A percentile compares a stretch with the other conserved stretches of the same genome.
Conservation (phyloP, 2,797 vertebrate genomes). For the Rhynchotus rufescens region DNA sequence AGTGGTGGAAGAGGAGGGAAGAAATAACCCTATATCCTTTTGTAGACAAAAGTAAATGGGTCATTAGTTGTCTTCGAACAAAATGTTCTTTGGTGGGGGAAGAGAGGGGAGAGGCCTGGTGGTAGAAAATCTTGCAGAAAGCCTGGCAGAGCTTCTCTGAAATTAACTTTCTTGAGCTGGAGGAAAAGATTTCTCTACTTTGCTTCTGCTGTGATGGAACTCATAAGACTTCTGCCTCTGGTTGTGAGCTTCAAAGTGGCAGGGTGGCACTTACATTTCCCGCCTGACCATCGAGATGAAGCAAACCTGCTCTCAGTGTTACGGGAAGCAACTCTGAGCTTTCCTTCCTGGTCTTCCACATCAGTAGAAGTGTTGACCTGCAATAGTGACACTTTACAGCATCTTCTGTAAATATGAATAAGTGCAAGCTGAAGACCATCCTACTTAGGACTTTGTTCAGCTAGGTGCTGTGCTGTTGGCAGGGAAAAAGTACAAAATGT, state of each 20-base stretch:
- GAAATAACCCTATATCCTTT: neutral
- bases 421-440: neutral
- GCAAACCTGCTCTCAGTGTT: neutral
- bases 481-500: neutral
- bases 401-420: neutral
- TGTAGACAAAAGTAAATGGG: constrained; percentile 1
- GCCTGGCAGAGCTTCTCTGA: neutral
- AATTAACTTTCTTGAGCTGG: neutral
- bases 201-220: fast-evolving
- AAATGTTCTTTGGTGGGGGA: constrained; percentile 37
- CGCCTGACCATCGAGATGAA: neutral
- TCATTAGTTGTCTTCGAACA: constrained; percentile 23
- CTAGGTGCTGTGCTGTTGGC: neutral
- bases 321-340: neutral
- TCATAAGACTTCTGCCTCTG: neutral
- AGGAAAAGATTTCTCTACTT: neutral
- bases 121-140: neutral
- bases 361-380: neutral
- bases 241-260: neutral
- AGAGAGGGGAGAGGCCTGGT: neutral
- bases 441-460: neutral
- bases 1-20: neutral
- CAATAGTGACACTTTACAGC: neutral
- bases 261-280: neutral
- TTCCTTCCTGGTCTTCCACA: neutral